Evolutionary conservation across 2,888 invertebrate species (phyloP), one percentile per base, ranked within the genome.

Genomic region (Epirrita christyi): DNA sequence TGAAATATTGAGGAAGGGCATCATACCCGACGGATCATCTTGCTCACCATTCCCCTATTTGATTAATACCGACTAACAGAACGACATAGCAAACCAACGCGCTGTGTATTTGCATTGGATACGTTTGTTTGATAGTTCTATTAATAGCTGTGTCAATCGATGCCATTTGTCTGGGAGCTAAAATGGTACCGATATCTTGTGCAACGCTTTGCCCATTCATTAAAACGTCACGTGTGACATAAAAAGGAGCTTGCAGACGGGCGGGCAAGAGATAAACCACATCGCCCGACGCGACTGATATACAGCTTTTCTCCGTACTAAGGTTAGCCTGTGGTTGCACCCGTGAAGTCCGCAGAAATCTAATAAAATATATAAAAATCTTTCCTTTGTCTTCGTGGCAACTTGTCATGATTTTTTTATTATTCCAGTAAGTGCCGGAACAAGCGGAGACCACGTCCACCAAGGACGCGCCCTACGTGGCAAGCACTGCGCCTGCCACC

Each of bases 111-210:
- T 38, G 32, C 46, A 40, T 41, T 44, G 55, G 48, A 46, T 40
- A 40, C 56, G 36, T 60, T 51, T 58, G 56, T 62, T 53, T 41
- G 37, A 71, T 71, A 66, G 63, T 64, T 71, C 81, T 82, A 85
- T 71, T 75, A 73, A 79, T 85, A 85, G 83, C 65, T 46, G 67
- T 81, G 82, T 83, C 82, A 84, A 85, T 83, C 80, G 80, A 66
- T 74, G 74, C 72, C 79, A 74, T 80, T 80, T 75, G 80, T 80
- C 78, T 76, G 70, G 63, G 67, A 68, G 71, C 76, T 76, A 75
- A 73, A 84, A 78, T 75, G 75, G 78, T 71, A 55, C 66, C 73
- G 75, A 80, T 81, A 82, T 76, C 71, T 74, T 71, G 72, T 71
- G 73, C 76, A 72, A 77, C 71, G 76, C 70, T 70, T 66, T 11